Conservation (phyloP, 1,140 invertebrate species). For the Antheraea mylitta region DNA sequence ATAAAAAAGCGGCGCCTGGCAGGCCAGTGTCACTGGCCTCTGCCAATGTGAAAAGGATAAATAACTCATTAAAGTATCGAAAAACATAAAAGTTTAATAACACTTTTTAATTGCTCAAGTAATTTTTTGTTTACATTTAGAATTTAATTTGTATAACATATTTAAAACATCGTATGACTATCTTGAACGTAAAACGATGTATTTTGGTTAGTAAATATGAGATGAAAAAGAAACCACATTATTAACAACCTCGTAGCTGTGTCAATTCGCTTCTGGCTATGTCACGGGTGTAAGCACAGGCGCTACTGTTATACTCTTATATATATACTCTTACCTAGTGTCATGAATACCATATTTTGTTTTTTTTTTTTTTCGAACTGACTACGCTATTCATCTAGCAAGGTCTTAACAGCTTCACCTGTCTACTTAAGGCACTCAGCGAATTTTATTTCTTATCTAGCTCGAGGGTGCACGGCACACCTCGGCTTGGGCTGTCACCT, state of each 20-base stretch:
- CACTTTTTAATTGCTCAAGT: not conserved
- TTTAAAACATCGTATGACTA: not conserved
- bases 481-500: no score
- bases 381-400: no score
- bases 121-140: not conserved
- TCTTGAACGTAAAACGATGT: not conserved
- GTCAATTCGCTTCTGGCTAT: not conserved
- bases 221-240: not conserved
- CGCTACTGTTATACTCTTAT: no score
- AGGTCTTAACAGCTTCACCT: no score
- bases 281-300: not conserved
- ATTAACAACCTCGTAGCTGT: not conserved
- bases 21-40: constrained; percentile 58
- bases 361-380: no score
- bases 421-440: no score
- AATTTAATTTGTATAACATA: not conserved
- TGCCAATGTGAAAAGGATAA: constrained; percentile 18
- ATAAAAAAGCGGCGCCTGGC: constrained; percentile 52
- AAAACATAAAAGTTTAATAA: constrained; percentile 8
- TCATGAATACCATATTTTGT: no score
- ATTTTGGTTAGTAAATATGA: not conserved
- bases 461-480: no score
- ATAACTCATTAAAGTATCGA: constrained; percentile 8
- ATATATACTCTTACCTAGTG: no score
- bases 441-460: no score